Base-by-base conservation (phyloP, 2,113 vertebrate species). In the Pomatorhinus ruficollis region DNA sequence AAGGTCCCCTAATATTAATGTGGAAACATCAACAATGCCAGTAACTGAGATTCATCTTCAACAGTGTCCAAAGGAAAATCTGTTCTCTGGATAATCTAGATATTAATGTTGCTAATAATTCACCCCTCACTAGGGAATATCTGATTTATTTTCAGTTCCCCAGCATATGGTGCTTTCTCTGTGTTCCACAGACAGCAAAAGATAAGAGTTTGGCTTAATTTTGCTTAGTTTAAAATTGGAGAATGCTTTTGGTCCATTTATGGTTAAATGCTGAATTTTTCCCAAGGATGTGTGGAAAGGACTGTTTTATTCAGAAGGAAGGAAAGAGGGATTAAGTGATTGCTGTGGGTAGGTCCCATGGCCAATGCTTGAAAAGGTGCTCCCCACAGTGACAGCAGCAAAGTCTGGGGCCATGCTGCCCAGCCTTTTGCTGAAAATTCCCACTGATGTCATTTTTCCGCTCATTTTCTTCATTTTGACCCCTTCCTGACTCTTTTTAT, bases 131-230 rank as follows among this genome's bases (percentile, higher is more conserved):
- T 31, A 66, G 52, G 76, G 86, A 93, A 74, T 85, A 89, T 77
- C 33, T 89, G 27, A 60, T 87, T 93, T 96, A 83, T 96, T 97
- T 92, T 92, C 76, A 88, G 59, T 74, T 95, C 11, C 42, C 52
- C 30, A 69, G 59, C 60, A 93, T 86, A 95, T 77, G 71, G 79
- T 78, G 35, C 52, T 83, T 83, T 83, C 64, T 83, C 63, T 54
- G 42, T 42, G 47, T 52, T 90, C 68, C 52, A 88, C 47, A 65
- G 42, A 64, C 7, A 3, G 42, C 35, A 69, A 59, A 37, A 85
- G 10, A 81, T 70, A 88, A 83, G 80, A 74, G 18, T 52, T 95
- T 86, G 47, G 83, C 30, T 66, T 90, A 59, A 33, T 74, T 90
- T 89, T 83, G 18, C 28, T 93, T 42, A 35, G 21, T 44, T 71